Percentiles rank a stretch among this genome's conserved stretches.
Evolutionary conservation across 2,797 vertebrate genomes (phyloP).

Genomic region (Phoxinus dragarum): DNA sequence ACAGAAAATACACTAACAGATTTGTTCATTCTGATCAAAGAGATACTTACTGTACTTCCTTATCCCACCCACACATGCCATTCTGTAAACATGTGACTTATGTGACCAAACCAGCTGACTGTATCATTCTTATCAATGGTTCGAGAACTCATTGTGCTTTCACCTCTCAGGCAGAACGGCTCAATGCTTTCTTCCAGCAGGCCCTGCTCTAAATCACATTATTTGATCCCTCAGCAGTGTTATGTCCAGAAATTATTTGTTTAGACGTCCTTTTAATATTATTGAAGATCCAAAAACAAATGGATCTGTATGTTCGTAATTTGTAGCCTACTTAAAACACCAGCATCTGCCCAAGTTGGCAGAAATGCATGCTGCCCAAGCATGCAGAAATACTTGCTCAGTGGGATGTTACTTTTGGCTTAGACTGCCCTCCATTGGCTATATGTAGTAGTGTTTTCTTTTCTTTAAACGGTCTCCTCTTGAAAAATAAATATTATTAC

Average conservation of each 20-base stretch:
- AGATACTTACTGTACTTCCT: slow-evolving; percentile 17
- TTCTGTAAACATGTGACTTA: slow-evolving; percentile 12
- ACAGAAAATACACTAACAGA: background rate
- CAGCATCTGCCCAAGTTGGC: background rate
- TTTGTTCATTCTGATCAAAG: background rate
- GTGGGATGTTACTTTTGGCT: background rate
- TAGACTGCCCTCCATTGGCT: slow-evolving; percentile 33
- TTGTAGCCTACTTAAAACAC: background rate
- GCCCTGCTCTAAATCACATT: background rate
- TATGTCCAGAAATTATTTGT: background rate
- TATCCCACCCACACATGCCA: background rate
- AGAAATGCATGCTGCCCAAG: too few relatives aligned
- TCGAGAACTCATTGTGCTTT: background rate
- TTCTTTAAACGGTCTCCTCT: background rate
- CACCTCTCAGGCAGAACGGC: background rate
- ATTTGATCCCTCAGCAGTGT: background rate
- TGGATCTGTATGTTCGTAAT: background rate
- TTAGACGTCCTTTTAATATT: background rate
- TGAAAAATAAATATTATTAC: background rate
- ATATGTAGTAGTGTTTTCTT: background rate
- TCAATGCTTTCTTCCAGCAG: background rate
- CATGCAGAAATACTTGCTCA: background rate
- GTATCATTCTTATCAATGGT: background rate
- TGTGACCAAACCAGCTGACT: background rate
- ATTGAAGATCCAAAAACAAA: slow-evolving; percentile 1